Evolutionary conservation across 2,113 vertebrate genomes (phyloP), one percentile per base, ranked within the genome.

Genomic region (Strix aluco): DNA sequence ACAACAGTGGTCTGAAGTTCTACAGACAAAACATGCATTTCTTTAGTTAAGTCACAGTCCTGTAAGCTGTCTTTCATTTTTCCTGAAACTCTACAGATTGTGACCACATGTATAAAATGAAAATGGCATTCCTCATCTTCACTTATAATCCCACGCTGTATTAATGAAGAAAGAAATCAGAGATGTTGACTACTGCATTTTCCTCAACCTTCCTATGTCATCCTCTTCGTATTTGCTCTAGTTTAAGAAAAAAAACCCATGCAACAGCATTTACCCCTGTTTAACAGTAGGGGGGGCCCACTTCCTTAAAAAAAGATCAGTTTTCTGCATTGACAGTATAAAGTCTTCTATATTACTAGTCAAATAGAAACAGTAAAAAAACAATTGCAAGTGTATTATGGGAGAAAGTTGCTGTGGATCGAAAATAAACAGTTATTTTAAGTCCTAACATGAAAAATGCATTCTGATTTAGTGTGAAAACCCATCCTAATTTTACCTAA

Each of bases 271-370:
- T 95, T 82, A 62, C 72, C 57, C 4, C 21, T 20, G 2, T 44
- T 75, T 26, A 78, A 85, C 97, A 96, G 81, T 9, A 97, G 97
- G 96, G 96, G 93, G 97, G 6, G 96, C 94, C 6, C 75, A 7
- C 25, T 58, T 63, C 90, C 86, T 77, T 79, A 9, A 44, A 69
- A 93, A 93, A 46, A 47, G 32, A 36, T 8, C 14, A 0, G 3
- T 1, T 27, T 11, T 20, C 10, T 10, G 6, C 20, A 8, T 59
- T 52, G 3, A 52, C 7, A 9, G 14, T 44, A 3, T 2, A 18
- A 9, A 1, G 17, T 15, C 19, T 71, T 52, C 27, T 23, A 11
- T 5, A 6, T 9, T 18, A 23, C 5, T 55, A 61, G 21, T 23
- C 25, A 38, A 58, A 57, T 2, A 42, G 34, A 55, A 75, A 81